phyloP scores from a whole-genome alignment of 2,797 vertebrate genomes.

The Enteromius thamalakanensis region DNA sequence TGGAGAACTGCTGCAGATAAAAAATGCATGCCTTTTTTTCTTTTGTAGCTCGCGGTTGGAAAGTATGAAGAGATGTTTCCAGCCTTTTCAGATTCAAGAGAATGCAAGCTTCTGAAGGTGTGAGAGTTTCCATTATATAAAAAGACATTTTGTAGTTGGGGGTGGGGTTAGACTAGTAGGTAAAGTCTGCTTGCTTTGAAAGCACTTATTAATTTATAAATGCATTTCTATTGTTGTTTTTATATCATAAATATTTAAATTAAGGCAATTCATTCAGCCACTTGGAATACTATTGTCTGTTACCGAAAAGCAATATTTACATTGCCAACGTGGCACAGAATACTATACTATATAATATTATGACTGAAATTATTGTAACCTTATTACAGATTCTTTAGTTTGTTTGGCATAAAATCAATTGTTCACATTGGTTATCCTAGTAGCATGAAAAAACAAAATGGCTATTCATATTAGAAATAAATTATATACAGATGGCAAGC shows the following conservation, averaged over 20 bases:
- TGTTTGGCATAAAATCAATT: neutral
- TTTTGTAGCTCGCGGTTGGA: constrained; percentile 89
- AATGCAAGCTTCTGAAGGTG: constrained; percentile 98
- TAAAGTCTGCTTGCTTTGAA: neutral
- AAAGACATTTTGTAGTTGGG: neutral
- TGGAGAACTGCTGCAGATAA: neutral
- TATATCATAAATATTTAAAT: neutral
- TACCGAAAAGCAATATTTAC: neutral
- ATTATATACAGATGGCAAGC: neutral
- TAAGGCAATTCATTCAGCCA: neutral
- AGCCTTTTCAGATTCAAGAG: constrained; percentile 96
- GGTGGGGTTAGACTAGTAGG: neutral
- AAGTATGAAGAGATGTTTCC: constrained; percentile 99
- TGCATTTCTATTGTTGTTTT: neutral
- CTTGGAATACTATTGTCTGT: neutral
- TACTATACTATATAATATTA: too few species aligned
- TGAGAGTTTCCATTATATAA: constrained; percentile 23
- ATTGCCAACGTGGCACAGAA: neutral
- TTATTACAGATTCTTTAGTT: neutral
- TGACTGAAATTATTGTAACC: neutral
- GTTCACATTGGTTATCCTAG: neutral
- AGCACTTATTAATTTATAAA: neutral
- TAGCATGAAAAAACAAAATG: neutral
- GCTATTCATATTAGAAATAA: neutral
- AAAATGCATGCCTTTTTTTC: neutral